Evolutionary conservation across 2,888 invertebrate genomes (phyloP).

Genomic region (Ormyrus thymus): DNA sequence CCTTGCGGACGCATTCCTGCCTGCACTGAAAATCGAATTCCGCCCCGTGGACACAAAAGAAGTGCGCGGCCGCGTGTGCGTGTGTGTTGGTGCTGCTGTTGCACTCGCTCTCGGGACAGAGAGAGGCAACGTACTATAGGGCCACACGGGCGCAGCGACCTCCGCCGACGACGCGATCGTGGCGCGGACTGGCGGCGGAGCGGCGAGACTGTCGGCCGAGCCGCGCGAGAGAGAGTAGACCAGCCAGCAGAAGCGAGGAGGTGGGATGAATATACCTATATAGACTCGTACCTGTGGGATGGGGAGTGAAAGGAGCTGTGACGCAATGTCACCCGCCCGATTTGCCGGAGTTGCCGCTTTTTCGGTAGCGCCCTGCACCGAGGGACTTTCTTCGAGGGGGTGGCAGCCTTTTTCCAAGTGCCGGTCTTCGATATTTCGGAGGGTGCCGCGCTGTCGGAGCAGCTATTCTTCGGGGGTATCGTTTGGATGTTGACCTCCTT

Average conservation of each 20-base stretch:
- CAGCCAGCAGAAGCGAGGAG: too few relatives aligned
- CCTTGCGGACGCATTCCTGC: neutral
- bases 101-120: neutral
- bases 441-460: too few relatives aligned
- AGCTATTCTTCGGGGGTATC: too few relatives aligned
- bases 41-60: neutral
- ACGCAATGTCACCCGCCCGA: neutral
- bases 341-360: too few relatives aligned
- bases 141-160: constrained; percentile 46
- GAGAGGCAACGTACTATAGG: neutral
- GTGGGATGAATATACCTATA: too few relatives aligned
- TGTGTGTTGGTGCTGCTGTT: neutral
- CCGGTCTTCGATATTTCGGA: too few relatives aligned
- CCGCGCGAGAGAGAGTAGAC: too few relatives aligned
- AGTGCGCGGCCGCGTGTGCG: neutral
- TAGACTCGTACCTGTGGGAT: neutral
- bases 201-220: constrained; percentile 24
- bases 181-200: constrained; percentile 61
- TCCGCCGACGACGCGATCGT: constrained; percentile 62
- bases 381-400: too few relatives aligned
- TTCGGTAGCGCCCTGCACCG: too few relatives aligned
- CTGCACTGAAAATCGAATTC: neutral
- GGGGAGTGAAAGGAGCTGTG: neutral
- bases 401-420: too few relatives aligned
- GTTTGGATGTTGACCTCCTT: too few relatives aligned